Conservation (phyloP, 2,888 invertebrate species). For the Caenorhabditis imperialis region DNA sequence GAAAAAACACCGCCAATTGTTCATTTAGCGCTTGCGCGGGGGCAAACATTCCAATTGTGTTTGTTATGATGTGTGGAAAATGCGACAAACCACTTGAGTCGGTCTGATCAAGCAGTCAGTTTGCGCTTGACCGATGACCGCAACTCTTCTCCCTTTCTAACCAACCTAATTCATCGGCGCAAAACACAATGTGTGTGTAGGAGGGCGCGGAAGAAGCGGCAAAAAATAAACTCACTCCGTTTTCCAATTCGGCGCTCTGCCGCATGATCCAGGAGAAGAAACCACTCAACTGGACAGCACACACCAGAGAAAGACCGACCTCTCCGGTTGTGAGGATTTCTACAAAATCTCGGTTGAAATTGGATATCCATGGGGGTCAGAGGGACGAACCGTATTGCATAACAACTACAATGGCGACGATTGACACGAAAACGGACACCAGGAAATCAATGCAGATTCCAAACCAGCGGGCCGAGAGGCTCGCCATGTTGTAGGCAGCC, state of each 20-base stretch:
- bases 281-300: slow-evolving; percentile 82
- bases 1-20: slow-evolving; percentile 27
- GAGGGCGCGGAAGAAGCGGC: neutral
- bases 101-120: slow-evolving; percentile 39
- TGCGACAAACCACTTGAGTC: slow-evolving; percentile 48
- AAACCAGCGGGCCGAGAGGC: slow-evolving; percentile 91
- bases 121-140: slow-evolving; percentile 42
- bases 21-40: slow-evolving; percentile 8
- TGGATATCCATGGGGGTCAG: too few relatives aligned
- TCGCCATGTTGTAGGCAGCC: slow-evolving; percentile 91
- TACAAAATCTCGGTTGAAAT: slow-evolving; percentile 16
- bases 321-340: slow-evolving; percentile 62
- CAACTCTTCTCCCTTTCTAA: slow-evolving; percentile 35
- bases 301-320: slow-evolving; percentile 71
- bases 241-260: slow-evolving; percentile 86
- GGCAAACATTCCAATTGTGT: slow-evolving; percentile 46
- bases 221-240: slow-evolving; percentile 78
- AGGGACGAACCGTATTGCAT: slow-evolving; percentile 61
- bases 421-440: slow-evolving; percentile 88
- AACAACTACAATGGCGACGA: slow-evolving; percentile 90
- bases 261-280: slow-evolving; percentile 93
- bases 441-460: slow-evolving; percentile 93
- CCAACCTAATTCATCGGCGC: slow-evolving; percentile 31
- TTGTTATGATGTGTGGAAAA: slow-evolving; percentile 52
- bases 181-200: neutral